Conservation (phyloP, 2,797 vertebrate species). For the Sebastiscus albofasciatus region DNA sequence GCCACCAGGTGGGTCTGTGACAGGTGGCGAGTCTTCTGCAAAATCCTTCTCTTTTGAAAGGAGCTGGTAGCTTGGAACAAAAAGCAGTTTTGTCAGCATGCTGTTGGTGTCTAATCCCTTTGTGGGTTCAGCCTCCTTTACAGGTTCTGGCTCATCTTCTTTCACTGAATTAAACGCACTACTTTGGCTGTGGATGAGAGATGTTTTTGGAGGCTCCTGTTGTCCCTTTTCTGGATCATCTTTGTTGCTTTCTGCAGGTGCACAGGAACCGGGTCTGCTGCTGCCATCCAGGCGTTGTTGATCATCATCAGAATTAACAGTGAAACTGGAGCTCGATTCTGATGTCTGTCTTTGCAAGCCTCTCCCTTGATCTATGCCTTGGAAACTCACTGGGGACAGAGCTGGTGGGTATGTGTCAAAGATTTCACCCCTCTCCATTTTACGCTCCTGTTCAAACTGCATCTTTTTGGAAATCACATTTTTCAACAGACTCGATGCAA, state of each 20-base stretch:
- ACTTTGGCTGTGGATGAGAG: constrained; percentile 84
- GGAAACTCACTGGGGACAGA: constrained; percentile 43
- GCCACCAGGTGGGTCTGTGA: constrained; percentile 21
- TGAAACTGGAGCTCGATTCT: constrained; percentile 85
- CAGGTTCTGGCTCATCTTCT: constrained; percentile 79
- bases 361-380: constrained; percentile 64
- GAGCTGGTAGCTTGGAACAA: constrained; percentile 92
- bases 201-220: constrained; percentile 76
- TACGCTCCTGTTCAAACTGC: constrained; percentile 94
- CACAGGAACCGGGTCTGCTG: constrained; percentile 73
- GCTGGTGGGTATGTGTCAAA: constrained; percentile 61
- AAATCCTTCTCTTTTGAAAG: constrained; percentile 82
- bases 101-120: constrained; percentile 75
- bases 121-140: constrained; percentile 60
- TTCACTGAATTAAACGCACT: constrained; percentile 89
- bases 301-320: constrained; percentile 83
- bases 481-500: constrained; percentile 94
- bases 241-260: constrained; percentile 71
- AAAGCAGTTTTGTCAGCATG: constrained; percentile 91
- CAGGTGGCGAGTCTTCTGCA: constrained; percentile 66
- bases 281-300: constrained; percentile 60
- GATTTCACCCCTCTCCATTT: constrained; percentile 92
- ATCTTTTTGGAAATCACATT: constrained; percentile 99
- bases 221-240: constrained; percentile 67
- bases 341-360: constrained; percentile 85